phyloP scores from a whole-genome alignment of 1,140 invertebrate species.

The Drusus annulatus region DNA sequence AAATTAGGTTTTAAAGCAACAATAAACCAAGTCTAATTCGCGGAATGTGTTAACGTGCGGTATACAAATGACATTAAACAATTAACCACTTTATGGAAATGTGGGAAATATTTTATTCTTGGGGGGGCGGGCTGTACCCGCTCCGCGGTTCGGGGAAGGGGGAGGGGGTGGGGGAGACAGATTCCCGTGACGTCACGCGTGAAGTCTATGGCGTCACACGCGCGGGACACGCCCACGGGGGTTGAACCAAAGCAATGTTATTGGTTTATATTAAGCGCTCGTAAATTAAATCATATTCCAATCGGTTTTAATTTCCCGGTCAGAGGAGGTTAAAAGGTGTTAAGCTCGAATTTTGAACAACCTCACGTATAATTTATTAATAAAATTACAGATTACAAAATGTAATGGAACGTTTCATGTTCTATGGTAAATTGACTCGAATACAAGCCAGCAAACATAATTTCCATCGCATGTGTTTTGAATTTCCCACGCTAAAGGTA shows the following conservation, averaged over 20 bases:
- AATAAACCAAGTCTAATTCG: background rate
- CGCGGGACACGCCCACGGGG: background rate
- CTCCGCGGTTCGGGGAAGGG: background rate
- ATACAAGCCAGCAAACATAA: too few relatives aligned
- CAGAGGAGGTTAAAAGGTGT: background rate
- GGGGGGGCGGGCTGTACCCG: background rate
- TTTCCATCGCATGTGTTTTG: too few relatives aligned
- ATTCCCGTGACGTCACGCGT: constrained; percentile 7
- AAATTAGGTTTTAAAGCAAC: constrained; percentile 12
- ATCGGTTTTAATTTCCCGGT: background rate
- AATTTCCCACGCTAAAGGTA: too few relatives aligned
- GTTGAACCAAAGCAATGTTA: background rate
- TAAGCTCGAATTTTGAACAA: too few relatives aligned
- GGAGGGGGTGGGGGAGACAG: background rate
- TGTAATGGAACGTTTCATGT: too few relatives aligned
- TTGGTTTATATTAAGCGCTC: background rate
- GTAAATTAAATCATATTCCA: background rate
- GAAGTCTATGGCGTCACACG: background rate
- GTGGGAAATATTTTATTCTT: background rate
- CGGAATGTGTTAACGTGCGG: constrained; percentile 1
- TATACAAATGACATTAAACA: background rate
- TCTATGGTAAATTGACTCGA: too few relatives aligned
- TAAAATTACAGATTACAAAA: too few relatives aligned
- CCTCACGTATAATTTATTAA: too few relatives aligned
- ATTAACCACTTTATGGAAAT: background rate